These are phyloP conservation scores for Cephus cinctus DNA, from an alignment of 1,140 invertebrate species.

Conservation along the genomic window DNA sequence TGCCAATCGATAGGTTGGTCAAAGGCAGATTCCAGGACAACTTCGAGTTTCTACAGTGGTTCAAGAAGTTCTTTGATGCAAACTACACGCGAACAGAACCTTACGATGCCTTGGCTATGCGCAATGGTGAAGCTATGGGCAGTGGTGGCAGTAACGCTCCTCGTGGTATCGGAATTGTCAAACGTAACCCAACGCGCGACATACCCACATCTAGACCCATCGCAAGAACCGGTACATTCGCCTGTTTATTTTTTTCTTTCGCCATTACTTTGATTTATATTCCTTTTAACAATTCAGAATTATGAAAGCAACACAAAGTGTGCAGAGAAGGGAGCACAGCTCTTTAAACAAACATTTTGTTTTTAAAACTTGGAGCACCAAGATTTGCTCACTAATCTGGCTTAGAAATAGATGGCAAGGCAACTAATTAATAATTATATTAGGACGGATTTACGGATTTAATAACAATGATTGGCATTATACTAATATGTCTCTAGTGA, in stretches of 20 bases:
- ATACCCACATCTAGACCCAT: slow-evolving; percentile 39
- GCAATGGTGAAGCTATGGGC: slow-evolving; percentile 83
- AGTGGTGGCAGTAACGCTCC: slow-evolving; percentile 61
- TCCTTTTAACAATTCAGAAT: no score
- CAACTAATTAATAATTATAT: no score
- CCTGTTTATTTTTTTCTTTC: slow-evolving; percentile 18
- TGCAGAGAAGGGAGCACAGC: no score
- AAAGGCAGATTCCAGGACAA: slow-evolving; percentile 97
- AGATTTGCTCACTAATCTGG: no score
- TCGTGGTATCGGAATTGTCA: slow-evolving; percentile 52
- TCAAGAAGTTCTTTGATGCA: slow-evolving; percentile 99
- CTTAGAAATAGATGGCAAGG: no score
- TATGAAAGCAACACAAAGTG: no score
- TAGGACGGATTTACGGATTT: no score
- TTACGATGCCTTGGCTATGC: slow-evolving; percentile 84
- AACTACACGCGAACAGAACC: slow-evolving; percentile 87
- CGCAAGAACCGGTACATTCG: slow-evolving; percentile 50
- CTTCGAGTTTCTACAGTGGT: slow-evolving; percentile 99
- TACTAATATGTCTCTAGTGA: no score
- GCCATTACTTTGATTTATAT: no score
- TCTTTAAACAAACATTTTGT: no score
- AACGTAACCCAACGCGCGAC: slow-evolving; percentile 45
- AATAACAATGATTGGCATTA: no score
- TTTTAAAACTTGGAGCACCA: no score
- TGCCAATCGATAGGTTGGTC: slow-evolving; percentile 85